Evolutionary conservation across 2,888 invertebrate species (phyloP), one percentile per base, ranked within the genome.

Genomic region (Encarsia formosa): DNA sequence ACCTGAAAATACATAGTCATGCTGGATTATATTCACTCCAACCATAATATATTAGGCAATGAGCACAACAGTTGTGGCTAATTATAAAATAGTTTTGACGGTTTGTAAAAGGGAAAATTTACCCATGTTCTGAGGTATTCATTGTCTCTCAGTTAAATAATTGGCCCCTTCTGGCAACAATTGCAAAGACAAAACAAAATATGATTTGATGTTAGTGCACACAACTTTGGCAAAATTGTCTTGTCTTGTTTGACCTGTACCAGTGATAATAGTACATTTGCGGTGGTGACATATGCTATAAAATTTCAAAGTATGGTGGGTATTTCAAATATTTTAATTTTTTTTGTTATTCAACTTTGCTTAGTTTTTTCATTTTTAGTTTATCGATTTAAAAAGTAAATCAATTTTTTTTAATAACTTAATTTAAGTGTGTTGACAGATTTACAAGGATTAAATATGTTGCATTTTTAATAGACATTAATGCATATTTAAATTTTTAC

Each of bases 81-180:
- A 23, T 47, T 26, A 35, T 18, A 1, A 31, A 38, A 9, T 19
- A 13, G 61, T 54, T 53, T 55, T 58, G 31, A 20, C 15, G 39
- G 43, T n/a, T 45, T 52, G 16, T 44, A 40, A 5, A 51, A 51
- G 49, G 54, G 37, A 49, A 56, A 54, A 58, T 62, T 85, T 86
- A 87, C 86, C 86, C 86, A 78, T 86, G 86, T 78, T 87, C 86
- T 65, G 86, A 85, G 75, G 85, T 83, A 79, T 87, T 87, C 86
- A 86, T 87, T 71, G 62, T 73, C 68, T 68, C 63, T 67, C 65
- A 61, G 59, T 51, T 63, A 60, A 49, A 45, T 52, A 46, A 48
- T 57, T 42, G 39, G 49, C 45, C 49, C n/a, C 44, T 50, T 56
- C 56, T 65, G 48, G 47, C 58, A 59, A 52, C 52, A 63, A 59